Base-by-base conservation (phyloP, 2,797 vertebrate genomes). In the Eurystomus glaucurus region DNA sequence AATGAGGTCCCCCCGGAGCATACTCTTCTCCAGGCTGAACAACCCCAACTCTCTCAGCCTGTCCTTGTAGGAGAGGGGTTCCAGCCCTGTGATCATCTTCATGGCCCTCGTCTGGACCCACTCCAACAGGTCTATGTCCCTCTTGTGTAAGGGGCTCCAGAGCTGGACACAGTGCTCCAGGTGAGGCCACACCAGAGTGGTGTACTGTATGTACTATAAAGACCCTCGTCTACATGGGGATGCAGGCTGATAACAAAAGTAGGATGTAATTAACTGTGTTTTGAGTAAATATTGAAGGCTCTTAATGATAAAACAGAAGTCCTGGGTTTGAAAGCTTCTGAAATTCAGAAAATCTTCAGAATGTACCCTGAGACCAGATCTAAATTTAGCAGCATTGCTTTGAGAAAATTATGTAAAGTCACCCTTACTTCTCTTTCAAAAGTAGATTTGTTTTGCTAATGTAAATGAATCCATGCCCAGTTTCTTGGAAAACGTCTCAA, bases 381-480 rank as follows among this genome's bases (percentile, higher is more conserved):
- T 96, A 97, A 95, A 94, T 90, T 93, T 88, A 92, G 76, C 37
- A 61, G 61, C 66, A 8, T 18, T 46, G 69, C 55, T 90, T 81
- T 82, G 70, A 92, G 74, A 79, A 86, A 92, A 88, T 79, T 48
- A 89, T 51, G 61, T 50, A 58, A 97, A 81, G 78, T 88, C 85
- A 77, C 65, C 35, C 46, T 90, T 85, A 55, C 60, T 91, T 90
- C 52, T 94, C 55, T 92, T 84, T 77, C 82, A 54, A 87, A 88
- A 88, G 83, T 20, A 65, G 80, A 83, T 75, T 93, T 96, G 90
- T 94, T 96, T 90, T 84, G 60, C 88, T 98, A 90, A 97, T 94
- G 94, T 57, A 97, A 97, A 98, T 93, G 52, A 96, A 97, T 97
- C 35, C 2, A 57, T 94, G 83, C 61, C 64, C 81, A 85, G 81